A percentile compares a stretch with the other conserved stretches of the same genome.
Conservation (phyloP, 2,888 invertebrate genomes). For the Muschampia plurimacula region DNA sequence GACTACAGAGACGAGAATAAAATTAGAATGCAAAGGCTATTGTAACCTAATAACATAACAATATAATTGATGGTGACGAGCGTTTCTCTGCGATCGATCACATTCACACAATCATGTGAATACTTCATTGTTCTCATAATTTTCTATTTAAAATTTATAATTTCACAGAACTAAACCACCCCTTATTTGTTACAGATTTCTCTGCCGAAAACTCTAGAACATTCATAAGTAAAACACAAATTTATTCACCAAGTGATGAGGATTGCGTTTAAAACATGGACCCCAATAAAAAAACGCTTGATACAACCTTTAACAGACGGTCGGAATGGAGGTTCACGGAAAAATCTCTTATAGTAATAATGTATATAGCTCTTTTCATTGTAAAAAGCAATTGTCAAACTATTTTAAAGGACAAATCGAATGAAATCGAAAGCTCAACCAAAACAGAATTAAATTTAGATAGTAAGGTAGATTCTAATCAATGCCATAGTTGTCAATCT, state of each 20-base stretch:
- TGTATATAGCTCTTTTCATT: conserved; percentile 64
- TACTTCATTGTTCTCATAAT: conserved; percentile 6
- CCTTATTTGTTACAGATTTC: conserved; percentile 68
- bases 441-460: conserved; percentile 68
- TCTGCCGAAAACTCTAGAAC: conserved; percentile 51
- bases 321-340: conserved; percentile 65
- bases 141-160: conserved; percentile 16
- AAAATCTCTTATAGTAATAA: conserved; percentile 57
- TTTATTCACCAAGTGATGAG: conserved; percentile 26
- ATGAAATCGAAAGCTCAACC: conserved; percentile 64
- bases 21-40: conserved; percentile 13
- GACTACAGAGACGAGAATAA: conserved; percentile 1
- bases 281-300: conserved; percentile 54
- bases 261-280: conserved; percentile 65
- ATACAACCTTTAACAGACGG: conserved; percentile 57
- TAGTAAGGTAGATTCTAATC: conserved; percentile 69
- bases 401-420: conserved; percentile 56
- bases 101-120: conserved; percentile 22
- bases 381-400: conserved; percentile 64
- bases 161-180: conserved; percentile 20
- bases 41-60: conserved; percentile 26
- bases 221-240: conserved; percentile 41
- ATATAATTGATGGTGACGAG: conserved; percentile 13
- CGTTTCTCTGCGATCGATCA: conserved; percentile 29
- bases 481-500: conserved; percentile 80